Evolutionary conservation across 1,140 invertebrate species (phyloP), one percentile per base, ranked within the genome.

Genomic region (Littorina saxatilis): DNA sequence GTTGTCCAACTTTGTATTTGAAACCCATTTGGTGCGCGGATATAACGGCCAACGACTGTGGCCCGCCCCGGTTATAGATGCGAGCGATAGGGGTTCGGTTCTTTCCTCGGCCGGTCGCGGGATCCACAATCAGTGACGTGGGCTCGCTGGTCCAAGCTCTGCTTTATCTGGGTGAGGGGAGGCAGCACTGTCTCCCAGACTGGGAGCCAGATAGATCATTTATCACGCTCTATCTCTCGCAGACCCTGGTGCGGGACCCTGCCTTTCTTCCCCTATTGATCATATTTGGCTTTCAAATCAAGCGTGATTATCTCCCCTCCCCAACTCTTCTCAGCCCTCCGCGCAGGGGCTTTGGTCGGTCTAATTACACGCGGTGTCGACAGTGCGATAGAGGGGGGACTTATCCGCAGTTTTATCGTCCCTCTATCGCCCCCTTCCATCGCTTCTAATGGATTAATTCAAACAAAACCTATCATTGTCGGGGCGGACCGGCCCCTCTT

Each of bases 401-500:
- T 58, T 87, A 87, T 87, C 86, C 63, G n/a, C 43, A 79, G 79
- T 83, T 84, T 84, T 85, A 86, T 86, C 84, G 37, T 52, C n/a
- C 55, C 11, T 23, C 32, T 81, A 83, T 84, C 82, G 40, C 47
- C 50, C 29, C 76, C 78, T 74, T 39, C 83, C 85, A 87, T 87
- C 86, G 75, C 78, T 76, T 73, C 80, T 87, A 87, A 87, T 87
- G 86, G 86, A 87, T 86, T 87, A 85, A 87, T 86, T 87, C 84
- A 84, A 84, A 86, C 82, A 86, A 80, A 85, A 87, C 83, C 83
- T 85, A 84, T 85, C 85, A 86, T 84, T 83, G 81, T 84, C 79
- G 76, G 68, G 75, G 79, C 61, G 66, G 39, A 27, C 72, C 74
- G 84, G 76, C 76, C 83, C 73, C 80, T 79, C 82, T 87, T 85